phyloP scores from a whole-genome alignment of 2,113 vertebrate species.

The Dissostichus mawsoni region DNA sequence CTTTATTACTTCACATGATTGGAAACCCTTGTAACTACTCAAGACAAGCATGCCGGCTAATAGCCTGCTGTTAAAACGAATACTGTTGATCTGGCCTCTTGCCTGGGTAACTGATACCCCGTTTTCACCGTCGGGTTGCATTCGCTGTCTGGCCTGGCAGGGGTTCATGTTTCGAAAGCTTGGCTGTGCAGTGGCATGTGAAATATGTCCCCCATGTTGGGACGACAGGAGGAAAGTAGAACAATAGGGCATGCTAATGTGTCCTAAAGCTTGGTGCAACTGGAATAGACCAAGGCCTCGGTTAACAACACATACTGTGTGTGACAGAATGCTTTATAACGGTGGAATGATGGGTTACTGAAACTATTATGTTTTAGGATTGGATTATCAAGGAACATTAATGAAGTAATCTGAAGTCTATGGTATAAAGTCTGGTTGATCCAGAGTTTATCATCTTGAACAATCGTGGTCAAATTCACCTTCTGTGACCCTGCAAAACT shows the following conservation, averaged over 20 bases:
- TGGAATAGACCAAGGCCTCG: background rate
- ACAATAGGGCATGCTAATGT: conserved; percentile 40
- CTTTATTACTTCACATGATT: conserved; percentile 8
- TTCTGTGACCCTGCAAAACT: background rate
- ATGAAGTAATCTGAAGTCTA: background rate
- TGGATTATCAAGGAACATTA: background rate
- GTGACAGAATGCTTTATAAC: background rate
- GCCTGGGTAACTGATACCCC: conserved; percentile 59
- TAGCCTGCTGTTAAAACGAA: conserved; percentile 57
- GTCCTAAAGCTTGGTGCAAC: background rate
- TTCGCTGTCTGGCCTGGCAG: conserved; percentile 50
- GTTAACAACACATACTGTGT: background rate
- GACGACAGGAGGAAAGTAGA: conserved; percentile 17
- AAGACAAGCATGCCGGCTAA: conserved; percentile 39
- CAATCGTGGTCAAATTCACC: background rate
- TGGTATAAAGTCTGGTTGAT: background rate
- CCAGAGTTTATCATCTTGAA: background rate
- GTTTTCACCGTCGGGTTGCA: conserved; percentile 33
- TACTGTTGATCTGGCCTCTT: conserved; percentile 40
- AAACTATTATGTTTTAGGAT: background rate
- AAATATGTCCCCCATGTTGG: conserved; percentile 46
- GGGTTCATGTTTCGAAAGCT: conserved; percentile 64
- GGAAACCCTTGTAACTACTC: conserved; percentile 32
- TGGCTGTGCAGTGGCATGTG: conserved; percentile 62
- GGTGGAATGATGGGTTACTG: background rate